Base-by-base conservation (phyloP, 2,888 invertebrate genomes). In the Seira sanloemensis region DNA sequence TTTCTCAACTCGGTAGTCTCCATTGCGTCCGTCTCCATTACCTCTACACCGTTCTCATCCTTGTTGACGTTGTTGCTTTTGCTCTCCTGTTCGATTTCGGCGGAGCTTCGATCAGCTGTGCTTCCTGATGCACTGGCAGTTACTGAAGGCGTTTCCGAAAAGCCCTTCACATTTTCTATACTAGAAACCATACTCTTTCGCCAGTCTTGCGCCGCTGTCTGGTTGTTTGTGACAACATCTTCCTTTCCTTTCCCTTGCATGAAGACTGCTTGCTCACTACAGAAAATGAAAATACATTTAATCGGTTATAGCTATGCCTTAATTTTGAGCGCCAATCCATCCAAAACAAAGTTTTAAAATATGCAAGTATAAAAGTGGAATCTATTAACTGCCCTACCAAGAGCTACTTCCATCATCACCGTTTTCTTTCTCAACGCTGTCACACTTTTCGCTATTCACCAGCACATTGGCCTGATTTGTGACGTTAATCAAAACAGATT, bases 181-280 rank as follows among this genome's bases (percentile, higher is more conserved):
- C 85, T 85, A 12, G 86, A 86, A 7, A 88, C 87, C 88, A 88
- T 88, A 2, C 75, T 86, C 25, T 88, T 87, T 16, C 88, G 21
- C 72, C 88, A 80, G 24, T 85, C 85, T 67, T 84, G 72, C 0
- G 72, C 84, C 16, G 77, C 66, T 12, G 81, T 75, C 12, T 78
- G 75, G 37, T 74, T 76, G 12, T 76, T 79, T 0, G 71, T 2
- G 27, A 79, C 69, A 18, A 66, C 69, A 21, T 78, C 77, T 7
- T 88, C 84, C 25, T 76, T 83, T 7, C 72, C 27, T 23, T 88
- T 85, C 7, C 74, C 75, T 66, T 87, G 85, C 74, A 86, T 84
- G 19, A 88, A 86, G 21, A 79, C 75, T 0, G 83, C 73, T 72
- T 86, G 85, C 26, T 85, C 86, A 19, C 88, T 86, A 24, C 5